Conservation (phyloP, 2,888 invertebrate species). For the Hemithea aestivaria region DNA sequence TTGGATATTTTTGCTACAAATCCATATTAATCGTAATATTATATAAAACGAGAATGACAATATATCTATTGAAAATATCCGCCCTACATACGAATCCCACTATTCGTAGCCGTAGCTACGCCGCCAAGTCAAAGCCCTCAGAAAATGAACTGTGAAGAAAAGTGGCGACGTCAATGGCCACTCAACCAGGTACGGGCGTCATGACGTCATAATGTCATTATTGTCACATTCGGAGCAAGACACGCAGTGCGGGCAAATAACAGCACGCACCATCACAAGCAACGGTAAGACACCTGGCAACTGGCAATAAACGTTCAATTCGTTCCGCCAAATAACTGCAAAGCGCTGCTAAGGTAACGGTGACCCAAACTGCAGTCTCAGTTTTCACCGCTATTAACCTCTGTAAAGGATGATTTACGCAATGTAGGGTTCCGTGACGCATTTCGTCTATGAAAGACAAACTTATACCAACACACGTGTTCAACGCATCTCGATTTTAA, state of each 20-base stretch:
- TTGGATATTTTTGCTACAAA: no score
- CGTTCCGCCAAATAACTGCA: constrained; percentile 36
- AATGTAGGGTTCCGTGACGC: constrained; percentile 2
- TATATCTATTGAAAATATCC: no score
- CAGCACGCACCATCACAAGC: constrained; percentile 29
- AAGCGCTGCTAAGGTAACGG: constrained; percentile 28
- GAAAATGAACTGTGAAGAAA: constrained; percentile 1
- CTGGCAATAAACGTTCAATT: constrained; percentile 41
- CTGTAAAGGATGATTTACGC: constrained; percentile 2
- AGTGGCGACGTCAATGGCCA: constrained; percentile 23
- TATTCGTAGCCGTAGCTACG: no score
- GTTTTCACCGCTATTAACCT: constrained; percentile 37
- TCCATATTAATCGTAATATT: no score
- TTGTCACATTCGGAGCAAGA: constrained; percentile 40
- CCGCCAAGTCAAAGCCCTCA: no score
- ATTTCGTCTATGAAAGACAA: constrained; percentile 2
- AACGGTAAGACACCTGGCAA: constrained; percentile 35
- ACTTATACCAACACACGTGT: background rate
- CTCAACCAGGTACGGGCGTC: constrained; percentile 17
- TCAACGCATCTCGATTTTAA: constrained; percentile 1
- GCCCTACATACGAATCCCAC: no score
- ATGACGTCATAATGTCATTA: constrained; percentile 33
- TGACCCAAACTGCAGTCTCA: constrained; percentile 30
- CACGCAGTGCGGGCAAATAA: constrained; percentile 25
- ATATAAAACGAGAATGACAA: no score